Conservation (phyloP, 1,140 invertebrate genomes). For the Drosophila kohkoa region DNA sequence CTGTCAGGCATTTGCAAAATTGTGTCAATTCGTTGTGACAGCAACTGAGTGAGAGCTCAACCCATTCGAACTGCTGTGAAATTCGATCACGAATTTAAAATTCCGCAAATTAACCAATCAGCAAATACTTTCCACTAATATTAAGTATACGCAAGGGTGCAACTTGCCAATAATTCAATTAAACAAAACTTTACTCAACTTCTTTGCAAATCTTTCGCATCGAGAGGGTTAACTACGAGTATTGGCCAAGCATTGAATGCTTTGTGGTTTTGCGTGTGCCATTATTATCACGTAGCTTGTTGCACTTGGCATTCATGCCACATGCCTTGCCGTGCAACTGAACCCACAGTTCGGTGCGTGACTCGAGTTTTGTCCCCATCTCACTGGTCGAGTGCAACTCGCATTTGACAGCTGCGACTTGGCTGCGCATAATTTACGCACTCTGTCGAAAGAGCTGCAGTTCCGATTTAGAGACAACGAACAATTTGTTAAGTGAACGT, state of each 20-base stretch:
- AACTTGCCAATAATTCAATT: constrained; percentile 19
- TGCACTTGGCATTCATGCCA: constrained; percentile 58
- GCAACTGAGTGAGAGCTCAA: constrained; percentile 1
- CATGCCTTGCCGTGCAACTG: constrained; percentile 38
- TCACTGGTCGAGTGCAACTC: constrained; percentile 18
- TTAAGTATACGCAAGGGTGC: constrained; percentile 4
- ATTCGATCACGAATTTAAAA: neutral
- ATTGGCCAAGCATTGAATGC: neutral
- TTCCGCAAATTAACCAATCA: neutral
- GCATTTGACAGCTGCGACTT: constrained; percentile 47
- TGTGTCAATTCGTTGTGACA: constrained; percentile 63
- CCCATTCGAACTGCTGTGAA: constrained; percentile 9
- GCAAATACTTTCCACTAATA: neutral
- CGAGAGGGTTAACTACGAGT: constrained; percentile 17
- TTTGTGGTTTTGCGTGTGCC: constrained; percentile 43
- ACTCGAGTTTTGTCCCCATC: constrained; percentile 11
- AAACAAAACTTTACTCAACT: neutral
- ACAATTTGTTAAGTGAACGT: constrained; percentile 8
- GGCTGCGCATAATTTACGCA: constrained; percentile 29
- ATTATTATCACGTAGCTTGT: constrained; percentile 66
- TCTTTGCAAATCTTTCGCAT: constrained; percentile 13
- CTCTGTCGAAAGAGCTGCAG: neutral
- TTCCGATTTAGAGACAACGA: neutral
- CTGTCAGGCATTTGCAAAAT: constrained; percentile 43
- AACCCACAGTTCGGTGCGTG: constrained; percentile 30